Evolutionary conservation across 2,888 invertebrate genomes (phyloP).

Genomic region (Brachylomia viminalis): DNA sequence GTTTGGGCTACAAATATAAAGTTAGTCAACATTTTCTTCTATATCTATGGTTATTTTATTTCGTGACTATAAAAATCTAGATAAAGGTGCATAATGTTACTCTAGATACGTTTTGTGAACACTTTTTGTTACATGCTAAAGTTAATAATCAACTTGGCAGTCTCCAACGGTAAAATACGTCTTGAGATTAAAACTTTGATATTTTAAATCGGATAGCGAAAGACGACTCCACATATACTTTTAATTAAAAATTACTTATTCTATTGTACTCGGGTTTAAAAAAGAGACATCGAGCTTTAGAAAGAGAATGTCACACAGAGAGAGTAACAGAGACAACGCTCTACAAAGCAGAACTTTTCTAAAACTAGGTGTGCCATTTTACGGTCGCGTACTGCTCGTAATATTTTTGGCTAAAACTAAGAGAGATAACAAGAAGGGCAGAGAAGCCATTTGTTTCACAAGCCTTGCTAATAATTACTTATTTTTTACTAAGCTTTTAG

Average conservation of each 20-base stretch:
- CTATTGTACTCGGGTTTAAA: background rate
- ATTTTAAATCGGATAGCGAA: background rate
- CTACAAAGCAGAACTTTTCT: background rate
- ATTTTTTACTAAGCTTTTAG: constrained; percentile 1
- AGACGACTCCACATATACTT: background rate
- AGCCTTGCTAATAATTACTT: constrained; percentile 21
- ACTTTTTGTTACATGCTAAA: background rate
- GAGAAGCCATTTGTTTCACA: constrained; percentile 18
- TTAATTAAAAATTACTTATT: background rate
- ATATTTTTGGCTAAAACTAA: background rate
- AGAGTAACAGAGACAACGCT: background rate
- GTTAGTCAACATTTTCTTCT: background rate
- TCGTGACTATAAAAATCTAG: background rate
- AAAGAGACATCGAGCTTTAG: background rate
- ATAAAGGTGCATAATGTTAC: background rate
- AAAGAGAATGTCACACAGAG: background rate
- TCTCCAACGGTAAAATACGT: background rate
- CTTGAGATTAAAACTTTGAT: background rate
- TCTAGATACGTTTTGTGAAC: constrained; percentile 10
- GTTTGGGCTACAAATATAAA: background rate
- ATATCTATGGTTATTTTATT: background rate
- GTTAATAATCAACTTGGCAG: background rate
- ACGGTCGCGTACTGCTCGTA: background rate
- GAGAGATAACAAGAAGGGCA: constrained; percentile 21
- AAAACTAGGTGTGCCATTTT: background rate